A percentile compares a stretch with the other conserved stretches of the same genome.
Conservation (phyloP, 1,140 invertebrate genomes). For the Probaryconus sp. region DNA sequence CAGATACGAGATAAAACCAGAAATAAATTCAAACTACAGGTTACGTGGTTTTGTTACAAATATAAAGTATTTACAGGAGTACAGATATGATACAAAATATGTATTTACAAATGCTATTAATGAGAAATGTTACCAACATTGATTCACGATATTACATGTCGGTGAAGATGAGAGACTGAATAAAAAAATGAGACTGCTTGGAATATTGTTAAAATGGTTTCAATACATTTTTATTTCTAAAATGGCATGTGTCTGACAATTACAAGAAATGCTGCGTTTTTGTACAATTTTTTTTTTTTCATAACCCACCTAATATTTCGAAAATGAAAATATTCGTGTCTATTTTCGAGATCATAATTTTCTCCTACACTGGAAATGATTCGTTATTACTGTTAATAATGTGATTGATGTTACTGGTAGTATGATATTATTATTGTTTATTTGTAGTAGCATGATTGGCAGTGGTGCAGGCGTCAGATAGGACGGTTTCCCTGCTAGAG, state of each 20-base stretch:
- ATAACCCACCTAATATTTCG: constrained; percentile 18
- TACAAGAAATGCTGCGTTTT: constrained; percentile 9
- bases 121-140: too few relatives aligned
- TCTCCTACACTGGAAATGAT: constrained; percentile 29
- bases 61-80: too few relatives aligned
- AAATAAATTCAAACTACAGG: too few relatives aligned
- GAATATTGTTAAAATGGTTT: constrained; percentile 5
- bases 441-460: constrained; percentile 69
- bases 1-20: too few relatives aligned
- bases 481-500: constrained; percentile 76
- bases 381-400: constrained; percentile 30
- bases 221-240: constrained; percentile 7
- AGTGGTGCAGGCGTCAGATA: constrained; percentile 73
- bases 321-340: constrained; percentile 38
- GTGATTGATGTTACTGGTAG: constrained; percentile 39
- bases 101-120: too few relatives aligned
- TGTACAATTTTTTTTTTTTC: constrained; percentile 14
- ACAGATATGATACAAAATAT: too few relatives aligned
- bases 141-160: too few relatives aligned
- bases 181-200: too few relatives aligned
- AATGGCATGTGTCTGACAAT: not conserved
- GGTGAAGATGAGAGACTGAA: too few relatives aligned
- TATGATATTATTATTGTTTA: constrained; percentile 55
- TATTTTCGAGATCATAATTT: constrained; percentile 17
- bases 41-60: too few relatives aligned